Base-by-base conservation (phyloP, 2,888 invertebrate genomes). In the Leptinotarsa peninsularis region DNA sequence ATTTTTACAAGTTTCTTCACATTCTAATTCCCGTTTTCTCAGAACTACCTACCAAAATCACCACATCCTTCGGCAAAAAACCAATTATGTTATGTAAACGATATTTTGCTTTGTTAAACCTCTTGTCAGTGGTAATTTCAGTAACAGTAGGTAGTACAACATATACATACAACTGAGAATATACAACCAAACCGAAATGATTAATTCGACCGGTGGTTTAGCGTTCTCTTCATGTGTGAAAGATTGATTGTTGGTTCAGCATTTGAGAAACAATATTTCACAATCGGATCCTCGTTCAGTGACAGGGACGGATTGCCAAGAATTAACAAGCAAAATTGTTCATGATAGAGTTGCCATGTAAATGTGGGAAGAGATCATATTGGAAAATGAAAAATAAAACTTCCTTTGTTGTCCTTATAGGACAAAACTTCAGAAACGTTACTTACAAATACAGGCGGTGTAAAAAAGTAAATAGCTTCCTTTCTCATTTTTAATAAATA, bases 181-280 rank as follows among this genome's bases (percentile, higher is more conserved):
- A n/a, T 69, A 68, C 56, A 70, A 58, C 70, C 13, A 52, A 43
- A 60, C n/a, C 58, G n/a, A 49, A 49, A 81, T 82, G 82, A 85
- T 84, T 83, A 83, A 85, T 85, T 84, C 82, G 80, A 79, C 80
- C 78, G 78, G 79, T 81, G 82, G 82, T 83, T 81, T 81, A 82
- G 83, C 82, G 83, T 82, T 82, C 82, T 83, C 83, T 79, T 82
- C 85, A 83, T 83, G 84, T 84, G 85, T 85, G 81, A 83, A 84
- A 84, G 85, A 85, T 85, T 84, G 83, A 85, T 85, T 82, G 82
- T 82, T 81, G 78, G 76, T 81, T 81, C 78, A 79, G 78, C 82
- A 81, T 79, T 78, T 79, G 81, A 80, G 80, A 81, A 82, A 83
- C 83, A 80, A 83, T 83, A 83, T 81, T 79, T 83, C 83, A 83